These are phyloP conservation scores for Yponomeuta evonymella DNA, from an alignment of 2,888 invertebrate species.

Conservation along the genomic window DNA sequence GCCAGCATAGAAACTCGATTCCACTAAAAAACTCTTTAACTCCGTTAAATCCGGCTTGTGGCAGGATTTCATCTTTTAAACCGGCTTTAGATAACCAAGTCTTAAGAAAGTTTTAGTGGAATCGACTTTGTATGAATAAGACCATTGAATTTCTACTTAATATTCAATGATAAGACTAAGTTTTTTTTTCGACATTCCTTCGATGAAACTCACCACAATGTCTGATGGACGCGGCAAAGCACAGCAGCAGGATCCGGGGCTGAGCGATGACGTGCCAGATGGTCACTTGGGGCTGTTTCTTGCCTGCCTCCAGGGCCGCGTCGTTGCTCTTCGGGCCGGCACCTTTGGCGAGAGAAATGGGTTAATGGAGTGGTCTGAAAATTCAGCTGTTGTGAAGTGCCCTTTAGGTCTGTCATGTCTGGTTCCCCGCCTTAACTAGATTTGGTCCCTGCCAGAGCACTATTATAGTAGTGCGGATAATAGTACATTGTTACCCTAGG, in stretches of 20 bases:
- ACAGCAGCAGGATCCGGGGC: slow-evolving; percentile 86
- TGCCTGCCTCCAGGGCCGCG: slow-evolving; percentile 52
- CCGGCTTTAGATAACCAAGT: no score
- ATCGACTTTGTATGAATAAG: no score
- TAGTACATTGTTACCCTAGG: no score
- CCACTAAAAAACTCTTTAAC: no score
- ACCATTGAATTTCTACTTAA: no score
- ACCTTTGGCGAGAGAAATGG: neutral
- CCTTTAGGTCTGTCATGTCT: neutral
- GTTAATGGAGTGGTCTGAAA: neutral
- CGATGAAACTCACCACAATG: slow-evolving; percentile 81
- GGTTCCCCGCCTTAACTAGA: no score
- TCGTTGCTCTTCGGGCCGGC: neutral
- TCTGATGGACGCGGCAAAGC: slow-evolving; percentile 90
- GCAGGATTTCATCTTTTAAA: no score
- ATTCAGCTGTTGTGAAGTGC: neutral
- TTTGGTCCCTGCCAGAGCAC: no score
- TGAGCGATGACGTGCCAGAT: slow-evolving; percentile 87
- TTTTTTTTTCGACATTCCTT: neutral
- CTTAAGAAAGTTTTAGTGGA: no score
- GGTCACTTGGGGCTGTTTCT: slow-evolving; percentile 73
- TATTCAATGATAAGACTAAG: neutral
- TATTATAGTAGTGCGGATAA: no score
- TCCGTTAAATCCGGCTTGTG: no score
- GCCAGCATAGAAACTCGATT: no score